Evolutionary conservation across 2,113 vertebrate species (phyloP).

Genomic region (Aldabrachelys gigantea): DNA sequence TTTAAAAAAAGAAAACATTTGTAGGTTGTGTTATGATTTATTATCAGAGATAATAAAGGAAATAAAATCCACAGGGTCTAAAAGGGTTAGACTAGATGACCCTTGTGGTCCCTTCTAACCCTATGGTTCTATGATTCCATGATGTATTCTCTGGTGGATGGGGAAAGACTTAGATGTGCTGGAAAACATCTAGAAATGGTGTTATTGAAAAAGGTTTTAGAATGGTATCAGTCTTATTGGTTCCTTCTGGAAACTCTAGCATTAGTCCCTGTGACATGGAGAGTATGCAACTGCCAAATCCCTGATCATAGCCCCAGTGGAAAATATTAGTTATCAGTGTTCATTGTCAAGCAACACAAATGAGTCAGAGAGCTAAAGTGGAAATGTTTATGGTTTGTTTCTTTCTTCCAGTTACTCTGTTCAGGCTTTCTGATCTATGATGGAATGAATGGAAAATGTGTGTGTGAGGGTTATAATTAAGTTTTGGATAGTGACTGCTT

Average conservation of each 20-base stretch:
- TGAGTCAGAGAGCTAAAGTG: slow-evolving; percentile 49
- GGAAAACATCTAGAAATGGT: neutral
- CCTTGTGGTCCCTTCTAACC: too few relatives aligned
- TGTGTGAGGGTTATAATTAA: slow-evolving; percentile 49
- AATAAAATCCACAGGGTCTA: neutral
- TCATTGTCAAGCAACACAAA: neutral
- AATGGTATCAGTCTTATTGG: neutral
- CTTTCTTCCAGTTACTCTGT: neutral
- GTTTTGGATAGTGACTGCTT: slow-evolving; percentile 4
- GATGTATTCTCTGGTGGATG: neutral
- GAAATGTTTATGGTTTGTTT: slow-evolving; percentile 45
- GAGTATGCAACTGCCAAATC: neutral
- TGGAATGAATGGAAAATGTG: slow-evolving; percentile 53
- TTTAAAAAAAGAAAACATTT: neutral
- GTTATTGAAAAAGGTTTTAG: neutral
- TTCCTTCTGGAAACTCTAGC: neutral
- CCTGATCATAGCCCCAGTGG: neutral
- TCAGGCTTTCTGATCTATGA: slow-evolving; percentile 20
- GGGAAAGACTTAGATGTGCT: neutral
- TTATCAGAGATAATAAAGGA: neutral
- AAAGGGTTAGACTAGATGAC: neutral
- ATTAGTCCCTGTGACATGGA: neutral
- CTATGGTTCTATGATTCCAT: too few relatives aligned
- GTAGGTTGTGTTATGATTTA: neutral
- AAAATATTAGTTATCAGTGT: neutral